Conservation (phyloP, 2,888 invertebrate genomes). For the Drosophila mimica region DNA sequence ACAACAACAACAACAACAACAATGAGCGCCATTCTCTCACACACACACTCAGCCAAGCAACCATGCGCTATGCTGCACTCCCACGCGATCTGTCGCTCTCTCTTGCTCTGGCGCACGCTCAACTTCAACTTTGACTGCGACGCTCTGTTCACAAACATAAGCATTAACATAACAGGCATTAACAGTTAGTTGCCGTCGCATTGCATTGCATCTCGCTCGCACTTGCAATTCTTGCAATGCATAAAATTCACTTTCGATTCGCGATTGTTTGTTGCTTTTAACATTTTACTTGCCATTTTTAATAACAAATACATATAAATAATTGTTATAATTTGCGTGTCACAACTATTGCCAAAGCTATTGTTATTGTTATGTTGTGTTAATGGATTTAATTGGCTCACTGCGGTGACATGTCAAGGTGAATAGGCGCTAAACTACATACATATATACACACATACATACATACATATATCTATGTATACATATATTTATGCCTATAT, state of each 20-base stretch:
- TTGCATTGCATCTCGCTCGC: conserved; percentile 23
- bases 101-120: conserved; percentile 15
- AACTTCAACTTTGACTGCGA: conserved; percentile 21
- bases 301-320: conserved; percentile 42
- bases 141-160: conserved; percentile 20
- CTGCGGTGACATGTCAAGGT: conserved; percentile 72
- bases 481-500: background rate
- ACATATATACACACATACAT: conserved; percentile 1
- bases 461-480: background rate
- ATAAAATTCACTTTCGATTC: conserved; percentile 69
- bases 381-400: conserved; percentile 68
- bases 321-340: conserved; percentile 63
- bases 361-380: conserved; percentile 33
- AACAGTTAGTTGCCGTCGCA: conserved; percentile 4
- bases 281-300: conserved; percentile 14
- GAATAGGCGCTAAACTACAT: conserved; percentile 41
- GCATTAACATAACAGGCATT: conserved; percentile 35
- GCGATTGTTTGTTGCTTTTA: conserved; percentile 15
- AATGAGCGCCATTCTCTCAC: conserved; percentile 14
- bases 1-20: conserved; percentile 15
- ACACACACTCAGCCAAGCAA: background rate
- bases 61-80: conserved; percentile 28
- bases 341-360: conserved; percentile 36
- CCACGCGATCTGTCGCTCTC: conserved; percentile 31
- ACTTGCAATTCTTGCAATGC: conserved; percentile 36